phyloP scores from a whole-genome alignment of 2,888 invertebrate species.

The Sinelater perroti region DNA sequence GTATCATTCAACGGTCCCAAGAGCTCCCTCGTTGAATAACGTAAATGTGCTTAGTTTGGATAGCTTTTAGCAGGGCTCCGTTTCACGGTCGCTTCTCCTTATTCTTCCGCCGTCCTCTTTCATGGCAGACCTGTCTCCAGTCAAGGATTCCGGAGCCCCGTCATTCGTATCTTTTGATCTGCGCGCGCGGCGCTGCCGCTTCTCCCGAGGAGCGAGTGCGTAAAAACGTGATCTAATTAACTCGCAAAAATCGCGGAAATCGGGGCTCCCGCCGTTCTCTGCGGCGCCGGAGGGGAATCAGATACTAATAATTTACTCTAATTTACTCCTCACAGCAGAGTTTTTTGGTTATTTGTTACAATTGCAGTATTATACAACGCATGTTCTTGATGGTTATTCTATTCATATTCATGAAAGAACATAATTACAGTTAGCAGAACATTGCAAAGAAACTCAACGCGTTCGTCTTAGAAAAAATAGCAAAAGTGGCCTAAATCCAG shows the following conservation, averaged over 20 bases:
- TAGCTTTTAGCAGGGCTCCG: constrained; percentile 41
- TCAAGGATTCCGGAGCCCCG: constrained; percentile 39
- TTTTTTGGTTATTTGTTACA: too few relatives aligned
- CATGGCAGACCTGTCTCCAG: constrained; percentile 43
- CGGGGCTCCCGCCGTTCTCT: too few relatives aligned
- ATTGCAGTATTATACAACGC: too few relatives aligned
- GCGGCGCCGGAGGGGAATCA: too few relatives aligned
- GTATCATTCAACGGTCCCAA: constrained; percentile 35
- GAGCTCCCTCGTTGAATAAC: constrained; percentile 39
- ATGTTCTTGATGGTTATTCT: too few relatives aligned
- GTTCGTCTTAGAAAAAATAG: too few relatives aligned
- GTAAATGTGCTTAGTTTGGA: constrained; percentile 44
- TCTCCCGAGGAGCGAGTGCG: constrained; percentile 24
- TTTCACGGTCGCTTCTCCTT: constrained; percentile 41
- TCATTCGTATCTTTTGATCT: constrained; percentile 37
- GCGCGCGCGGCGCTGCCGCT: constrained; percentile 30
- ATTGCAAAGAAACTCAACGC: too few relatives aligned
- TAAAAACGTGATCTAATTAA: constrained; percentile 22
- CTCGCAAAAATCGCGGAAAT: not conserved
- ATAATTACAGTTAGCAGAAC: too few relatives aligned
- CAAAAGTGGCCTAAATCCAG: too few relatives aligned
- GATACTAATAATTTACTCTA: too few relatives aligned
- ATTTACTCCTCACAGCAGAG: too few relatives aligned
- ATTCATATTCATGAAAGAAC: too few relatives aligned
- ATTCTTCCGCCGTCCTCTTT: constrained; percentile 37